A percentile compares a stretch with the other conserved stretches of the same genome.
phyloP scores from a whole-genome alignment of 2,797 vertebrate species.

The Benthosema pterotum region DNA sequence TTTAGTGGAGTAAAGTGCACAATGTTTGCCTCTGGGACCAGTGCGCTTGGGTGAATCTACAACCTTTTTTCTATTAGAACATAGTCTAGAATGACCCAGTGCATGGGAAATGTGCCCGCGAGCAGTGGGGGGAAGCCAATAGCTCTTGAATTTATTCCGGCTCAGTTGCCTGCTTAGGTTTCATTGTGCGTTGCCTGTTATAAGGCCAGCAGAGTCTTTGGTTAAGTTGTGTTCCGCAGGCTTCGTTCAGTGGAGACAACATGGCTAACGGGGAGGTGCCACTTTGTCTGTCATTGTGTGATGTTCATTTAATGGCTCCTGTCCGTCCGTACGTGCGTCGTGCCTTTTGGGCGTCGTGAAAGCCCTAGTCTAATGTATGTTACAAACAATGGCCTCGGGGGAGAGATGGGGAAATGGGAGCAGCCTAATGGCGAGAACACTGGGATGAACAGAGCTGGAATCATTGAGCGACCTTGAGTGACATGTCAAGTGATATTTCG shows the following conservation, averaged over 20 bases:
- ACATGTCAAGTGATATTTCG: constrained; percentile 80
- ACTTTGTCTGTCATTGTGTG: constrained; percentile 76
- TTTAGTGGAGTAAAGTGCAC: constrained; percentile 10
- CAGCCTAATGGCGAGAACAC: constrained; percentile 77
- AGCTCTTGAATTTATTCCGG: constrained; percentile 11
- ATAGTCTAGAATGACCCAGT: constrained; percentile 18
- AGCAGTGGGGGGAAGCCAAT: constrained; percentile 5
- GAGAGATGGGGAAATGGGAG: constrained; percentile 71
- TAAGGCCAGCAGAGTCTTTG: constrained; percentile 48
- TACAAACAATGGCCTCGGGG: constrained; percentile 70
- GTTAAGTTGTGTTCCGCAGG: constrained; percentile 45
- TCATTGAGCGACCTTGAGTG: constrained; percentile 83
- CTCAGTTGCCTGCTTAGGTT: constrained; percentile 14
- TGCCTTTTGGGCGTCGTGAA: constrained; percentile 62
- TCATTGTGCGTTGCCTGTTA: constrained; percentile 38
- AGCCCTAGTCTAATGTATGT: constrained; percentile 76
- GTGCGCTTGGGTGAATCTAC: no score
- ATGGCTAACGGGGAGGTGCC: constrained; percentile 71
- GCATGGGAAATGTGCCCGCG: constrained; percentile 22
- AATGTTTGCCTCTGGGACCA: constrained; percentile 1
- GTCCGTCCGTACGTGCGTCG: constrained; percentile 12
- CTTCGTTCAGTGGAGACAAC: constrained; percentile 34
- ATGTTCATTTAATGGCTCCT: constrained; percentile 72
- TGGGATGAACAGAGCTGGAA: constrained; percentile 71
- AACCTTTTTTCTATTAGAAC: neutral